These are phyloP conservation scores for Dipodomys merriami DNA, from an alignment of 2,113 vertebrate genomes.

Conservation along the genomic window DNA sequence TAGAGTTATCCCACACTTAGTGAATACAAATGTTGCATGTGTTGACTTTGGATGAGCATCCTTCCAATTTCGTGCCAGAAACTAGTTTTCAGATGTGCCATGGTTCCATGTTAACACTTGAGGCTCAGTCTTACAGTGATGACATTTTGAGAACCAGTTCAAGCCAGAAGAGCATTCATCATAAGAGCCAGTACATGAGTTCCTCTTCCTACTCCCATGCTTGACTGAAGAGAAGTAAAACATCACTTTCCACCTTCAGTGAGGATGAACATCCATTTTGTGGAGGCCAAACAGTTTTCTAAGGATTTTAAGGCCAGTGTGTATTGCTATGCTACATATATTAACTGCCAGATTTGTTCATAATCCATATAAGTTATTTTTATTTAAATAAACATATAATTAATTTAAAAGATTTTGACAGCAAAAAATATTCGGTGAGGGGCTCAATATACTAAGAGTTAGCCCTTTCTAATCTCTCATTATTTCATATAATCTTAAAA, in stretches of 20 bases:
- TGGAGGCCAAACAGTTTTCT: not conserved
- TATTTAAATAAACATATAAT: not conserved
- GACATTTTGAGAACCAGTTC: not conserved
- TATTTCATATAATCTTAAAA: conserved; percentile 9
- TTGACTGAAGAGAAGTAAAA: not conserved
- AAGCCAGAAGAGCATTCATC: not conserved
- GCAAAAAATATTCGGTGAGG: not conserved
- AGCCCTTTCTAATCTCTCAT: no score
- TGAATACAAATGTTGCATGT: not conserved
- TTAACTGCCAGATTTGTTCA: not conserved
- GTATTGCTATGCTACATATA: not conserved
- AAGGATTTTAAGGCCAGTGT: not conserved
- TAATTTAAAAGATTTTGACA: not conserved
- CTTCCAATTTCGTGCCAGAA: not conserved
- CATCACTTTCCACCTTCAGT: not conserved
- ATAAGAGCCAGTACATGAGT: no score
- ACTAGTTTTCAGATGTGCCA: not conserved
- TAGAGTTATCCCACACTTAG: not conserved
- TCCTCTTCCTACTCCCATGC: not conserved
- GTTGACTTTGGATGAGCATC: not conserved
- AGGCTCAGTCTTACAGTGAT: not conserved
- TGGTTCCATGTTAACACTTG: not conserved
- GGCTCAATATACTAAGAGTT: no score
- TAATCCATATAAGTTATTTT: conserved; percentile 31
- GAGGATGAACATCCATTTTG: not conserved